Evolutionary conservation across 1,140 invertebrate genomes (phyloP).

Genomic region (Aethina tumida): DNA sequence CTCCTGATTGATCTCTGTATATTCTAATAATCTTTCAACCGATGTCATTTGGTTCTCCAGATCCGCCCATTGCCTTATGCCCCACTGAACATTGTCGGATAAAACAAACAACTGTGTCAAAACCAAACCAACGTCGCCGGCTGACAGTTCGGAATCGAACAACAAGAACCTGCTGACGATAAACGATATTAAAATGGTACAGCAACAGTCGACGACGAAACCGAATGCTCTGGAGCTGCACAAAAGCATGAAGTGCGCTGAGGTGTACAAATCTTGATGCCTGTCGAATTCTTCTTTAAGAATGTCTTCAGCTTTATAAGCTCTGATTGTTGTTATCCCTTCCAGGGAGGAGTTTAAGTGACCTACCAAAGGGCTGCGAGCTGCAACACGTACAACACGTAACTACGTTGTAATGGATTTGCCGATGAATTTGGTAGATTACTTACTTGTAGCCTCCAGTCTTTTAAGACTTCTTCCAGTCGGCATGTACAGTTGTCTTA

Average conservation of each 20-base stretch:
- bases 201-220: conserved; percentile 67
- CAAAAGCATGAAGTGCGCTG: conserved; percentile 54
- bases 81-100: conserved; percentile 74
- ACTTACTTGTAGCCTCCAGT: conserved; percentile 51
- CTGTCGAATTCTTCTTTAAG: conserved; percentile 73
- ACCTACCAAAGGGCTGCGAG: conserved; percentile 72
- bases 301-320: conserved; percentile 67
- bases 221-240: conserved; percentile 57
- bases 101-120: conserved; percentile 68
- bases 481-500: conserved; percentile 47
- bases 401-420: no score
- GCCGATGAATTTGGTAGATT: no score
- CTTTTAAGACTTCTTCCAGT: conserved; percentile 55
- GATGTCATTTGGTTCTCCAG: conserved; percentile 80
- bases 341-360: conserved; percentile 82
- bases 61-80: conserved; percentile 75
- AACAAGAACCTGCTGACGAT: conserved; percentile 60
- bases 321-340: conserved; percentile 82
- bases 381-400: no score
- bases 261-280: conserved; percentile 64
- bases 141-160: conserved; percentile 33
- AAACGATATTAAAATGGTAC: conserved; percentile 59
- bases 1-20: conserved; percentile 60
- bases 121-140: conserved; percentile 63
- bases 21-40: conserved; percentile 61